Base-by-base conservation (phyloP, 2,113 vertebrate species). In the Siniperca knerii region DNA sequence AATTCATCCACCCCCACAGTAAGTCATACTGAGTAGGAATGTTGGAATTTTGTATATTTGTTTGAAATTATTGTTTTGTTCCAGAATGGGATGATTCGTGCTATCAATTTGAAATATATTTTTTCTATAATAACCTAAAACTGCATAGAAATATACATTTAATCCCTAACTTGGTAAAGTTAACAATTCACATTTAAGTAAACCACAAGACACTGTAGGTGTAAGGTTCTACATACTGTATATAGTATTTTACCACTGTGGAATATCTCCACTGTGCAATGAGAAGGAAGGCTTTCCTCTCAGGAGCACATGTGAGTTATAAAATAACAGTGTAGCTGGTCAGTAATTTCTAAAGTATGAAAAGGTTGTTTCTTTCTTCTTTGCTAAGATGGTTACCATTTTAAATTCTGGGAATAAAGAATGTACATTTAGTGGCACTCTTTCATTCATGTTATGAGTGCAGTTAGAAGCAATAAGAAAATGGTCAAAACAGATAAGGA, bases 1-100 rank as follows among this genome's bases (percentile, higher is more conserved):
- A 0, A 7, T 75, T 15, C 65, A 37, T 25, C 52, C 69, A n/a
- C 40, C 58, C 21, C 42, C 48, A 58, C 75, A 83, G 94, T 96
- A 85, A 92, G 93, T 85, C 4, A 48, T 0, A 37, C 21, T 20
- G 18, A 55, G 23, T 3, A 15, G 55, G 6, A 68, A 44, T 35
- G 8, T 54, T 23, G 60, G 21, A 16, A 20, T 8, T 21, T 15
- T 18, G 0, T 4, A 3, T 42, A 5, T 40, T 55, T 15, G 12
- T 72, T 57, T 44, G 16, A 3, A 11, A 9, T 11, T 4, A 11
- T 66, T 65, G 16, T 35, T 8, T 55, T 21, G 21, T 21, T 23
- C 21, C 5, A 8, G 52, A 55, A 8, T 55, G 54, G 23, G 54
- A 23, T 4, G 54, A n/a, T 4, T 55, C n/a, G 50, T 33, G 65